Evolutionary conservation across 2,888 invertebrate genomes (phyloP).

Genomic region (Tuberolachnus salignus): DNA sequence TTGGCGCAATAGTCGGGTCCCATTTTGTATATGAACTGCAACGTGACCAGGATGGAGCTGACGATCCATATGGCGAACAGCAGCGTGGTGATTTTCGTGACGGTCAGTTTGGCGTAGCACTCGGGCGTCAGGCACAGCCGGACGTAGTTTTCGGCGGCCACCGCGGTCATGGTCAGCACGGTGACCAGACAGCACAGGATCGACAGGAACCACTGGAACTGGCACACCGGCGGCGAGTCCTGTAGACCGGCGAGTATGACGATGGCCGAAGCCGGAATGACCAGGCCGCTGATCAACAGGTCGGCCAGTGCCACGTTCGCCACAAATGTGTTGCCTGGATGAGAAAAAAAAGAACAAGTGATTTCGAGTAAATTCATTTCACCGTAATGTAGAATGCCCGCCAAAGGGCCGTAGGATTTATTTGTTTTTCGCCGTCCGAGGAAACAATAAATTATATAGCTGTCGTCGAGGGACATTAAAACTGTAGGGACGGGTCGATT

Average conservation of each 20-base stretch:
- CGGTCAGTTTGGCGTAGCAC: slow-evolving; percentile 66
- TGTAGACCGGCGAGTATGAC: slow-evolving; percentile 72
- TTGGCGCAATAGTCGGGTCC: slow-evolving; percentile 74
- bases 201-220: slow-evolving; percentile 72
- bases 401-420: too few relatives aligned
- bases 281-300: slow-evolving; percentile 71
- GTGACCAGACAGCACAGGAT: slow-evolving; percentile 72
- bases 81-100: slow-evolving; percentile 66
- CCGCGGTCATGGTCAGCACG: slow-evolving; percentile 69
- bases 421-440: too few relatives aligned
- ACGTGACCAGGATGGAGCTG: slow-evolving; percentile 66
- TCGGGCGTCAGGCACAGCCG: slow-evolving; percentile 68
- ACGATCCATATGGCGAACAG: slow-evolving; percentile 68
- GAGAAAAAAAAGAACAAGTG: too few relatives aligned
- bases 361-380: not conserved
- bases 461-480: too few relatives aligned
- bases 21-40: slow-evolving; percentile 69
- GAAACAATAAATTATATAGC: too few relatives aligned
- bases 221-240: slow-evolving; percentile 69
- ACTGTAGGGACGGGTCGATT: not conserved
- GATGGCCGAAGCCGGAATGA: slow-evolving; percentile 74
- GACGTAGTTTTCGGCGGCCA: slow-evolving; percentile 72
- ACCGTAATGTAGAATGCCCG: not conserved
- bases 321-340: slow-evolving; percentile 72
- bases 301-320: slow-evolving; percentile 77